phyloP scores from a whole-genome alignment of 2,888 invertebrate genomes.

The Fissipunctia ypsillon region DNA sequence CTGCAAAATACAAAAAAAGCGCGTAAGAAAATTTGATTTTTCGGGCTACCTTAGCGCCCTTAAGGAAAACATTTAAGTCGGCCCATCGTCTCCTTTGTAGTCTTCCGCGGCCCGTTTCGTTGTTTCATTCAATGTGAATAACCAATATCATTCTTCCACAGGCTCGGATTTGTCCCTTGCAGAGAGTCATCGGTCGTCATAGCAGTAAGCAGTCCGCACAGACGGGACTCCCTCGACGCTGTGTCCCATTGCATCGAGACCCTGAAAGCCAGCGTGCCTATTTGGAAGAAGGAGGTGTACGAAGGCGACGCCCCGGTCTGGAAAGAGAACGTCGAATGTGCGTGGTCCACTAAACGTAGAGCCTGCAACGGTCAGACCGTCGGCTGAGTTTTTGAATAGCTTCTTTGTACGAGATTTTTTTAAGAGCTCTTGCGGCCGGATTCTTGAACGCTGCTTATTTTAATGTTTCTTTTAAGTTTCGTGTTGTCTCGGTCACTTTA shows the following conservation, averaged over 20 bases:
- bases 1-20: too few relatives aligned
- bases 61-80: too few relatives aligned
- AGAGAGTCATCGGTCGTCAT: conserved; percentile 97
- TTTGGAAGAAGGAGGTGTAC: conserved; percentile 99
- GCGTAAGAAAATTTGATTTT: too few relatives aligned
- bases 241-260: conserved; percentile 95
- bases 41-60: too few relatives aligned
- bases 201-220: conserved; percentile 96
- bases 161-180: conserved; percentile 95
- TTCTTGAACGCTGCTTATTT: not conserved
- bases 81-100: too few relatives aligned
- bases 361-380: conserved; percentile 70
- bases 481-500: not conserved
- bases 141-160: conserved; percentile 70
- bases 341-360: conserved; percentile 92
- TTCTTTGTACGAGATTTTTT: not conserved
- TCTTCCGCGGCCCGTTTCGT: too few relatives aligned
- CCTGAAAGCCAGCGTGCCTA: conserved; percentile 96
- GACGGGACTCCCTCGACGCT: conserved; percentile 95
- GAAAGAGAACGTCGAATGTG: conserved; percentile 96
- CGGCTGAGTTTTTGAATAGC: conserved; percentile 41
- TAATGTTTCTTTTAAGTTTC: not conserved
- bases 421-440: not conserved
- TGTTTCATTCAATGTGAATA: conserved; percentile 1
- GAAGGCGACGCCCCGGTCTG: conserved; percentile 91